Conservation (phyloP, 2,113 vertebrate species). For the Willisornis vidua region DNA sequence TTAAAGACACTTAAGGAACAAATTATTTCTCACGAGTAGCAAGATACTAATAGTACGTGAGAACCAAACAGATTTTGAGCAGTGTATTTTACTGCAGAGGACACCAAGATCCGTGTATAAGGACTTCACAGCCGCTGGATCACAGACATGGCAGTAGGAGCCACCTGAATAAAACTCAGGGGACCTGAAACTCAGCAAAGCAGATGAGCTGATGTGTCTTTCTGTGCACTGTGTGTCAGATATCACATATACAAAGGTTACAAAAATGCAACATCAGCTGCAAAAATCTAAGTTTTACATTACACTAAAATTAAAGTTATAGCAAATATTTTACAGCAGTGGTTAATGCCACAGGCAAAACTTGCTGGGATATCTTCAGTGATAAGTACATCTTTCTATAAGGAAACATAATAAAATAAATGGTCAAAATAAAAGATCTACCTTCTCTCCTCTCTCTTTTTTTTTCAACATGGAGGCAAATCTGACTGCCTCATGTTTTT, state of each 20-base stretch:
- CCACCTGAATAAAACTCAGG: not conserved
- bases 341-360: not conserved
- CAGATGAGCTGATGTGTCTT: not conserved
- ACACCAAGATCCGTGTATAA: not conserved
- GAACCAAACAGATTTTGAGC: not conserved
- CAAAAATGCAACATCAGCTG: not conserved
- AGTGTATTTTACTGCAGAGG: not conserved
- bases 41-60: not conserved
- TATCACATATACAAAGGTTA: not conserved
- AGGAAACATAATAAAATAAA: not conserved
- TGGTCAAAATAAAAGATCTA: not conserved
- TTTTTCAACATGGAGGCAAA: not conserved
- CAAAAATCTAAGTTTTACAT: not conserved
- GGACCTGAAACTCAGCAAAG: not conserved
- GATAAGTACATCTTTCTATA: not conserved
- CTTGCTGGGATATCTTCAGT: not conserved
- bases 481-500: not conserved
- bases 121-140: not conserved
- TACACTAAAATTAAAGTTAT: not conserved
- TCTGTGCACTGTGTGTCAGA: not conserved
- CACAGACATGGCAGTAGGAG: not conserved
- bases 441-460: not conserved
- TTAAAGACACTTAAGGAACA: not conserved
- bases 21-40: conserved; percentile 24
- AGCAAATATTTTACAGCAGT: not conserved